A percentile compares a stretch with the other conserved stretches of the same genome.
Evolutionary conservation across 2,797 vertebrate genomes (phyloP).

Genomic region (Neostethus bicornis): DNA sequence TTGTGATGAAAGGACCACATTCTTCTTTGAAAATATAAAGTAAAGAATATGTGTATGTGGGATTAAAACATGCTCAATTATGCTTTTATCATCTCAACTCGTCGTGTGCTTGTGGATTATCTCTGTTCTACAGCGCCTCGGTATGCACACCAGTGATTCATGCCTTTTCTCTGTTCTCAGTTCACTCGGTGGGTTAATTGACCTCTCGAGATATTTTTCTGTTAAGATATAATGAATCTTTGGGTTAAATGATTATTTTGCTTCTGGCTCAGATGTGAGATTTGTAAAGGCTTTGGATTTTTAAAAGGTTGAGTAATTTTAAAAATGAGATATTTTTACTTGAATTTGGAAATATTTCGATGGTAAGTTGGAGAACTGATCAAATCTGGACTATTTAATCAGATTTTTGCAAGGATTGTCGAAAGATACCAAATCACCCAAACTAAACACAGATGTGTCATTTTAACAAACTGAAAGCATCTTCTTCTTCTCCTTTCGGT

Average conservation of each 20-base stretch:
- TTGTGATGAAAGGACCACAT: conserved; percentile 62
- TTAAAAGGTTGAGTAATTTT: conserved; percentile 39
- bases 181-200: conserved; percentile 65
- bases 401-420: neutral
- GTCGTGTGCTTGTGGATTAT: conserved; percentile 10
- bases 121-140: conserved; percentile 4
- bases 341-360: no score
- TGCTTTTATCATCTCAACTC: conserved; percentile 20
- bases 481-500: no score
- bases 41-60: conserved; percentile 11
- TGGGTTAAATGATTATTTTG: conserved; percentile 52
- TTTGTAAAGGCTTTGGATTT: conserved; percentile 27
- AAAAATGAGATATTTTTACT: conserved; percentile 36
- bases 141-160: neutral
- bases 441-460: neutral
- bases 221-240: conserved; percentile 49
- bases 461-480: no score
- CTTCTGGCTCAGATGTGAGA: conserved; percentile 36
- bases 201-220: conserved; percentile 56
- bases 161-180: conserved; percentile 28
- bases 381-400: no score
- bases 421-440: neutral
- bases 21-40: conserved; percentile 22
- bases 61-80: conserved; percentile 5
- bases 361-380: no score